Conservation (phyloP, 2,888 invertebrate species). For the Scaptomyza flava region DNA sequence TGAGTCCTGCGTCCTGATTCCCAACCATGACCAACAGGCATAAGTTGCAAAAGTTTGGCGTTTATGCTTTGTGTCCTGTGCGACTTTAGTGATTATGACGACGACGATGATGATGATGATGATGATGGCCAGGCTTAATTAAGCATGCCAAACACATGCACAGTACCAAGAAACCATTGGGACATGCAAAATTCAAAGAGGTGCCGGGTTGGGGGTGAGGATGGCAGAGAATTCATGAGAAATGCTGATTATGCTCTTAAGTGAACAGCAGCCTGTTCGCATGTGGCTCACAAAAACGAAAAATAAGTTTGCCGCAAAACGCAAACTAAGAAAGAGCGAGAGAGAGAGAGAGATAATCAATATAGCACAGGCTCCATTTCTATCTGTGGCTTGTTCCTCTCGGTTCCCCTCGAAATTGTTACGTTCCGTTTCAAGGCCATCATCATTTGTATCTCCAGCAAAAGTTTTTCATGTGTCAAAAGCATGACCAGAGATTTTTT, state of each 20-base stretch:
- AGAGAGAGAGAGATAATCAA: conserved; percentile 13
- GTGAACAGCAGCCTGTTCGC: conserved; percentile 17
- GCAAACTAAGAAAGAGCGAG: conserved; percentile 7
- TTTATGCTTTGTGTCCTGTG: conserved; percentile 1
- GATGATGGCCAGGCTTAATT: conserved; percentile 49
- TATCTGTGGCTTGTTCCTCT: background rate
- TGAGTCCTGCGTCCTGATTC: background rate
- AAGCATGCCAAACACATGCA: conserved; percentile 58
- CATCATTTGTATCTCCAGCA: conserved; percentile 56
- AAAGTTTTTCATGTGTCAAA: conserved; percentile 72
- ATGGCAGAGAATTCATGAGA: conserved; percentile 36
- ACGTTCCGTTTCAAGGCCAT: conserved; percentile 68
- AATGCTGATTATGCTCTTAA: conserved; percentile 72
- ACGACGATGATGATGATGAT: background rate
- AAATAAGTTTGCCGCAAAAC: conserved; percentile 46
- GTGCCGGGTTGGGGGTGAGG: background rate
- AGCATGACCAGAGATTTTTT: conserved; percentile 62
- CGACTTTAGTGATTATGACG: background rate
- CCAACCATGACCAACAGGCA: conserved; percentile 3
- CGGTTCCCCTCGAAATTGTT: background rate
- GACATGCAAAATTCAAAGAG: conserved; percentile 55
- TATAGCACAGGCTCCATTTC: conserved; percentile 20
- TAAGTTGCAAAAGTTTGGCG: conserved; percentile 8
- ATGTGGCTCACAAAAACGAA: conserved; percentile 23
- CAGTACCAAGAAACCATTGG: conserved; percentile 49